Evolutionary conservation across 2,888 invertebrate genomes (phyloP), one percentile per base, ranked within the genome.

Genomic region (Campopleginae sp.): DNA sequence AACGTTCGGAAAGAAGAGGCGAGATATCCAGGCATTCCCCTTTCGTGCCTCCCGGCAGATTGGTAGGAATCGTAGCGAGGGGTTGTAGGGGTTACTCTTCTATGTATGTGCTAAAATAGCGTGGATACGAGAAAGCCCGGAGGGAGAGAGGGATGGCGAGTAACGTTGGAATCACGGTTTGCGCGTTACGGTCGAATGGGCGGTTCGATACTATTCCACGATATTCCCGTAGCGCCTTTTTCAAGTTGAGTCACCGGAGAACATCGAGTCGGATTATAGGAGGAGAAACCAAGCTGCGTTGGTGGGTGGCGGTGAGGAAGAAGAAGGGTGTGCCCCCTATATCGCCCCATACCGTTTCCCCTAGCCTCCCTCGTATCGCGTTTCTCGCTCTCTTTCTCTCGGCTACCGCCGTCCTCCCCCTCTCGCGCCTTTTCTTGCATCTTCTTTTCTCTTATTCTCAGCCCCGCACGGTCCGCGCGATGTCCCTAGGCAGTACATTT

Each of bases 291-390:
- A 38, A 8, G 61, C 70, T 38, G 74, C 82, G 76, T 70, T 83
- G 78, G 72, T 78, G 77, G 77, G 81, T 63, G 82, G 80, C 80
- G 70, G 66, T 68, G 71, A 70, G 82, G 87, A 89, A 86, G 71
- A 90, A 90, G 91, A 92, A 92, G 92, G 92, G 92, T 93, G 92
- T 92, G 92, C 92, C 92, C 91, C 93, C 93, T 92, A 91, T 91
- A 91, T 92, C 90, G 89, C 87, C n/a, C 27, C 88, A 88, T 88
- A 87, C 86, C 89, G 91, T 90, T 91, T 90, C 89, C 89, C 90
- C 90, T 90, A 89, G 66, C 72, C 58, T 71, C 54, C 61, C 27
- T 61, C 51, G 71, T 72, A 23, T 65, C 77, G 33, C 44, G 72
- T 71, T 17, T 33, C 17, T 61, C 63, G 31, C 79, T 66, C 68